These are phyloP conservation scores for Alviniconcha strummeri DNA, from an alignment of 2,888 invertebrate genomes.

Conservation along the genomic window DNA sequence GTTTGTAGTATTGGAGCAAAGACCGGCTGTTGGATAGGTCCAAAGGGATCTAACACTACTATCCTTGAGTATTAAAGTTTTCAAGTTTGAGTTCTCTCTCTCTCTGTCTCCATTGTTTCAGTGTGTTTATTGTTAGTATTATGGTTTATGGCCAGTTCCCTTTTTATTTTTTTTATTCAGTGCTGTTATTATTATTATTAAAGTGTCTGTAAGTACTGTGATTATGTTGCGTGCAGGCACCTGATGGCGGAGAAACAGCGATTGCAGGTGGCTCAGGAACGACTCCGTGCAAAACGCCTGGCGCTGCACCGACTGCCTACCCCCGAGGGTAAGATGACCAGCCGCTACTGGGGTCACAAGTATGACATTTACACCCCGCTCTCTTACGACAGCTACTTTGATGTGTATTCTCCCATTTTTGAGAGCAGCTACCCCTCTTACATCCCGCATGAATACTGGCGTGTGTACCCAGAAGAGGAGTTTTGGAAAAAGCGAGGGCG, in stretches of 20 bases:
- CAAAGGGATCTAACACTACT: too few relatives aligned
- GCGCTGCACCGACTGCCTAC: conserved; percentile 46
- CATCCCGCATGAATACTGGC: neutral
- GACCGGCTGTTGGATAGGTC: too few relatives aligned
- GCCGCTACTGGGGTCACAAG: conserved; percentile 38
- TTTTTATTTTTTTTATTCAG: too few relatives aligned
- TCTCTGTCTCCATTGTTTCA: too few relatives aligned
- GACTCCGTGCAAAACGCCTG: conserved; percentile 52
- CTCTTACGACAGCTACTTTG: conserved; percentile 35
- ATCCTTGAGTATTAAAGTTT: too few relatives aligned
- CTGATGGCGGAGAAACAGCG: conserved; percentile 54
- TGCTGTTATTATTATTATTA: too few relatives aligned
- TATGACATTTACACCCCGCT: conserved; percentile 41
- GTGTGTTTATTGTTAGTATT: too few relatives aligned
- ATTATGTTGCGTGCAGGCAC: conserved; percentile 45
- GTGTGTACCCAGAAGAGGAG: neutral
- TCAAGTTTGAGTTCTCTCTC: too few relatives aligned
- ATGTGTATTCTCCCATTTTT: conserved; percentile 35
- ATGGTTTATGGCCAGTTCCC: too few relatives aligned
- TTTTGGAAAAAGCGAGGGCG: neutral
- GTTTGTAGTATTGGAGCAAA: too few relatives aligned
- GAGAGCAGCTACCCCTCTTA: conserved; percentile 28
- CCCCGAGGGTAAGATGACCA: conserved; percentile 54
- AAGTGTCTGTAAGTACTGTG: too few relatives aligned
- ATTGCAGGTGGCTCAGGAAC: conserved; percentile 54